phyloP scores from a whole-genome alignment of 2,888 invertebrate genomes.

The Polyommatus icarus region DNA sequence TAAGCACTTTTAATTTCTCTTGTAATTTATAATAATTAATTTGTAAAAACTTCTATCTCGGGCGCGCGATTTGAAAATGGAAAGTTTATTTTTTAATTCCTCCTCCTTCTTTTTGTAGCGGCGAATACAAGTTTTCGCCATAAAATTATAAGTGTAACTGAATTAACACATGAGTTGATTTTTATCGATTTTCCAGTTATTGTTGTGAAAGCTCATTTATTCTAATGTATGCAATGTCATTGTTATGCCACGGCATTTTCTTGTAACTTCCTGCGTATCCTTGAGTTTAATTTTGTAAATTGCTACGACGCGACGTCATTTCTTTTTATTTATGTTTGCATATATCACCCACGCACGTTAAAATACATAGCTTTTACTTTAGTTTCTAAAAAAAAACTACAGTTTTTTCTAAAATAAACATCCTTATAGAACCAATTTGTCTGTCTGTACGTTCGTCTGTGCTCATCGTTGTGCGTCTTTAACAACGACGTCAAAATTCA shows the following conservation, averaged over 20 bases:
- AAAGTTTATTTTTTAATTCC: constrained; percentile 8
- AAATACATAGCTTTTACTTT: background rate
- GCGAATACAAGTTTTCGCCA: constrained; percentile 22
- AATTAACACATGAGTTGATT: constrained; percentile 11
- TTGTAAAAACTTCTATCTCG: background rate
- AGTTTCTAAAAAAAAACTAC: no score
- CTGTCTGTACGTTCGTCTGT: no score
- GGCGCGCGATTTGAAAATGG: constrained; percentile 24
- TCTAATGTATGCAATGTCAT: constrained; percentile 21
- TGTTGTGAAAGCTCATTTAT: constrained; percentile 23
- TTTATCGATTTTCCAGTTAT: constrained; percentile 21
- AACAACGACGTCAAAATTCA: no score
- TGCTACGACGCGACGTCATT: background rate
- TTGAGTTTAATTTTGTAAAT: constrained; percentile 19
- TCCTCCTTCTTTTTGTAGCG: background rate
- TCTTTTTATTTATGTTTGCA: background rate
- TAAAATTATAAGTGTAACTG: constrained; percentile 7
- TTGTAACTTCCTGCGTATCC: constrained; percentile 15
- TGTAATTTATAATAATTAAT: background rate
- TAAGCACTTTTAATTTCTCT: constrained; percentile 1
- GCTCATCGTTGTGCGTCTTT: no score
- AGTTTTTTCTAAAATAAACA: no score
- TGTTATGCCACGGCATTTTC: constrained; percentile 26
- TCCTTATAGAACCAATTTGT: no score
- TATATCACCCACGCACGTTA: background rate